Evolutionary conservation across 2,797 vertebrate species (phyloP).

Genomic region (Dallia pectoralis): DNA sequence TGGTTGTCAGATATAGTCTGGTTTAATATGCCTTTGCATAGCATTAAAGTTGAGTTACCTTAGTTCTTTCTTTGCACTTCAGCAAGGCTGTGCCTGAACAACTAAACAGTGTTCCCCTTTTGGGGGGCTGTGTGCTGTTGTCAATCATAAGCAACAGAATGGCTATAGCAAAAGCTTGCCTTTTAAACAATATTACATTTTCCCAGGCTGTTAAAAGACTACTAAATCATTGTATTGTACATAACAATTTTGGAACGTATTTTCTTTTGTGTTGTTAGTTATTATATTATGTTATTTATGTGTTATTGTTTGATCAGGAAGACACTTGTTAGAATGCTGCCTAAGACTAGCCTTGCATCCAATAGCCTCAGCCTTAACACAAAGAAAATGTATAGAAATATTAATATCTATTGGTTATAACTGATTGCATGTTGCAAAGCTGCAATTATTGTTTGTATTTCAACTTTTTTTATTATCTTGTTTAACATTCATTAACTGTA

Average conservation of each 20-base stretch:
- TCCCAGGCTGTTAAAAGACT: constrained; percentile 51
- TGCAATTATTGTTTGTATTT: constrained; percentile 12
- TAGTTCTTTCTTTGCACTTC: not conserved
- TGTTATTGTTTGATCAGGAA: constrained; percentile 38
- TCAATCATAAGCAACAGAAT: not conserved
- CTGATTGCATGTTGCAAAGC: constrained; percentile 13
- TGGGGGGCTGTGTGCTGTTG: not conserved
- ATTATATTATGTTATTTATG: constrained; percentile 61
- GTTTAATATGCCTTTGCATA: not conserved
- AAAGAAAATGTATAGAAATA: constrained; percentile 12
- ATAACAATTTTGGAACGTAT: constrained; percentile 34
- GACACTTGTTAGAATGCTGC: constrained; percentile 33
- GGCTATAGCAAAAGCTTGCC: constrained; percentile 15
- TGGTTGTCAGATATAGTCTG: not conserved
- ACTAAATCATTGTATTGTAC: constrained; percentile 59
- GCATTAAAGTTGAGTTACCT: not conserved
- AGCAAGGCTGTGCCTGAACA: not conserved
- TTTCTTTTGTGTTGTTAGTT: constrained; percentile 48
- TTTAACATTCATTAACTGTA: not conserved
- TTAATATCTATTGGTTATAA: constrained; percentile 24
- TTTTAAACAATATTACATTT: constrained; percentile 28
- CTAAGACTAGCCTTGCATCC: constrained; percentile 20
- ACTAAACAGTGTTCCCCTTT: not conserved
- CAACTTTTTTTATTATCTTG: not conserved
- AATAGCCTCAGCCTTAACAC: constrained; percentile 25